A percentile compares a stretch with the other conserved stretches of the same genome.
Conservation (phyloP, 2,113 vertebrate genomes). For the Ochotona princeps region DNA sequence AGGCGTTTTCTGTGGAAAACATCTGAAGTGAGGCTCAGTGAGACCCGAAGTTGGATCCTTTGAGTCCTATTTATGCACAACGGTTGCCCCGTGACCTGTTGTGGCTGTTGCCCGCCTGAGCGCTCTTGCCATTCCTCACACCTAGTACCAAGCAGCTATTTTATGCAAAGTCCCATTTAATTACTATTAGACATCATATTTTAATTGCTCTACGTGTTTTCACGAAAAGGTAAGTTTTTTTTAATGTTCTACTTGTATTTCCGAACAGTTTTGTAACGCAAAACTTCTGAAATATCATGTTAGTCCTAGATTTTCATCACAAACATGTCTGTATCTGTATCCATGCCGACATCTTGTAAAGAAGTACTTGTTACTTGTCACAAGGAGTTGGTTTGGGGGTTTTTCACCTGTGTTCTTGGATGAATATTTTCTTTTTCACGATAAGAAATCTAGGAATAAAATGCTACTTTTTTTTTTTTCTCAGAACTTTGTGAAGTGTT, state of each 20-base stretch:
- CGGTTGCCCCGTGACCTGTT: constrained; percentile 2
- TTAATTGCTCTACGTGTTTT: constrained; percentile 41
- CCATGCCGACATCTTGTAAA: neutral
- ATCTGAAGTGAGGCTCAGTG: neutral
- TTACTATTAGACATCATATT: constrained; percentile 34
- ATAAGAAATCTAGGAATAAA: neutral
- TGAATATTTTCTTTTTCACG: neutral
- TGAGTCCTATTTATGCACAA: neutral
- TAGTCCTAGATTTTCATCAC: neutral
- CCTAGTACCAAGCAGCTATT: constrained; percentile 19
- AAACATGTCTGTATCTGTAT: no score
- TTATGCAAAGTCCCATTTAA: constrained; percentile 42
- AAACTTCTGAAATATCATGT: neutral
- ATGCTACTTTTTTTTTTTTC: neutral
- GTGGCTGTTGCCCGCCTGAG: neutral
- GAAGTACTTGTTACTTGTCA: neutral
- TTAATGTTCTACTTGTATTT: constrained; percentile 18
- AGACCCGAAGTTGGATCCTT: neutral
- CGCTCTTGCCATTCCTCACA: neutral
- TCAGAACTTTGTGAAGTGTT: neutral
- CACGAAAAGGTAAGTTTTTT: constrained; percentile 33
- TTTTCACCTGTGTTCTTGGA: neutral
- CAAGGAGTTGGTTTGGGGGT: neutral
- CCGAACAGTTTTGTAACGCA: neutral
- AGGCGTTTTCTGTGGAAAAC: neutral